These are phyloP conservation scores for Pseudorectes ferrugineus DNA, from an alignment of 2,113 vertebrate species.

Conservation along the genomic window DNA sequence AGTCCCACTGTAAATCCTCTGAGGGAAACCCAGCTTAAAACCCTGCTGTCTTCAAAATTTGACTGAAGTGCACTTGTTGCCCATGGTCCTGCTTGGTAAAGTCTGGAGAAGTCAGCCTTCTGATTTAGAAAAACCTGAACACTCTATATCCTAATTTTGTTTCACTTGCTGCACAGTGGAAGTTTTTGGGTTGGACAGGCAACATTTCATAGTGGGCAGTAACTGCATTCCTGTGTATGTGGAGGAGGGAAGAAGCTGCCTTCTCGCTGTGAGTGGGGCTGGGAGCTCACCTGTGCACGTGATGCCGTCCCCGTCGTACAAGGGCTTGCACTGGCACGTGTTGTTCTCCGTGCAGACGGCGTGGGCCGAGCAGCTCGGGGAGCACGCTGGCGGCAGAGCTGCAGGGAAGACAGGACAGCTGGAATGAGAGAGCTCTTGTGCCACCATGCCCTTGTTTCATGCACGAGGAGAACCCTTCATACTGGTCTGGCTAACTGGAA, in stretches of 20 bases:
- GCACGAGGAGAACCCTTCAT: neutral
- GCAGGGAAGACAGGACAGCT: neutral
- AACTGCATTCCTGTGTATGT: rapidly evolving
- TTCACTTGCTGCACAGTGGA: neutral
- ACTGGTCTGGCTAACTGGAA: neutral
- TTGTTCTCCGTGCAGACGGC: constrained; percentile 84
- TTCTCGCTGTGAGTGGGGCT: neutral
- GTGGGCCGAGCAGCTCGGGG: constrained; percentile 79
- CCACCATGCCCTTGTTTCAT: neutral
- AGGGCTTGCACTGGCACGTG: constrained; percentile 84
- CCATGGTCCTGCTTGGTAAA: neutral
- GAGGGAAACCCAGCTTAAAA: neutral
- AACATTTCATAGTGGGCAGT: rapidly evolving
- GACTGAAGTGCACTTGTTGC: neutral
- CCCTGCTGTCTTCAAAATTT: neutral
- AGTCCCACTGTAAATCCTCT: neutral
- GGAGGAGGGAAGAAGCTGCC: neutral
- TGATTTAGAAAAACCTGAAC: neutral
- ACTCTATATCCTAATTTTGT: neutral
- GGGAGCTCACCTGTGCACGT: constrained; percentile 80
- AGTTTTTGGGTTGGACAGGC: neutral
- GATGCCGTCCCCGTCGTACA: constrained; percentile 86
- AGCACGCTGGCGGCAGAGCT: constrained; percentile 72
- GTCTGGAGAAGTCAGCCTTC: neutral
- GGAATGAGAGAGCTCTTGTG: neutral